These are phyloP conservation scores for Lepus americanus DNA, from an alignment of 2,113 vertebrate species.

Conservation along the genomic window DNA sequence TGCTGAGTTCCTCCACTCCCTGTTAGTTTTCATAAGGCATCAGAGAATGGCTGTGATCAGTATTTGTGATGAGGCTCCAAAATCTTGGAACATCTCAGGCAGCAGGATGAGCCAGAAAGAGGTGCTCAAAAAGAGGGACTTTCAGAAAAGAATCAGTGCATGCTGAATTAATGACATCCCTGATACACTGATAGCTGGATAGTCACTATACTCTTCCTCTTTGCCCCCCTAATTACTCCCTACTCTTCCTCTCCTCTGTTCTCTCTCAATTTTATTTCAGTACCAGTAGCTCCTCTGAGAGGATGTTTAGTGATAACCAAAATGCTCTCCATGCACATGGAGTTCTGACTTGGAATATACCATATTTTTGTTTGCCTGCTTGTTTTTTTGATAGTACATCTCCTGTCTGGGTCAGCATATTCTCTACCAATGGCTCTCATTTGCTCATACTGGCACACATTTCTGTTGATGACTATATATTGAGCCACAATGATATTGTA, in stretches of 20 bases:
- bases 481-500: neutral
- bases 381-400: neutral
- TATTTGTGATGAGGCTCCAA: neutral
- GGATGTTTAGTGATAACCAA: neutral
- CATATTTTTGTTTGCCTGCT: neutral
- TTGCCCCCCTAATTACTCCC: neutral
- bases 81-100: neutral
- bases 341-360: neutral
- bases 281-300: neutral
- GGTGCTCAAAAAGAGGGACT: neutral
- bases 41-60: neutral
- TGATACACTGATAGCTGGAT: neutral
- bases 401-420: neutral
- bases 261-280: neutral
- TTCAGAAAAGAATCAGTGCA: neutral
- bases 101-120: neutral
- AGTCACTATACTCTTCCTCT: neutral
- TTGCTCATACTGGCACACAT: neutral
- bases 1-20: neutral
- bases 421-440: neutral
- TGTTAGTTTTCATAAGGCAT: neutral
- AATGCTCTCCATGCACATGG: neutral
- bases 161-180: neutral
- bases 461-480: neutral
- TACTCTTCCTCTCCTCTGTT: rapidly evolving